Percentiles rank a stretch among this genome's conserved stretches.
Conservation (phyloP, 2,888 invertebrate species). For the Pomacea canaliculata region DNA sequence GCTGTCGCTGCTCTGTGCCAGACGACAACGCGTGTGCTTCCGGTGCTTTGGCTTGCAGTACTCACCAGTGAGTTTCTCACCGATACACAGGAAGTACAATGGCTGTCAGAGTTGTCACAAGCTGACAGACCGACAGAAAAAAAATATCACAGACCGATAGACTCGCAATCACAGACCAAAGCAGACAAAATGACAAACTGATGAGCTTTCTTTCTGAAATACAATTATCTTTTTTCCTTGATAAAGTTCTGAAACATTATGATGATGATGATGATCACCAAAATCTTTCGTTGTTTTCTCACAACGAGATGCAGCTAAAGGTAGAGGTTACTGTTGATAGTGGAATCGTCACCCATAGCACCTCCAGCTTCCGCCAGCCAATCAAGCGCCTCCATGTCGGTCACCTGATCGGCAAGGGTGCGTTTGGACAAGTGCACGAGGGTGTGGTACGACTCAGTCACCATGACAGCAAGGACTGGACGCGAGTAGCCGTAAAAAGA, state of each 20-base stretch:
- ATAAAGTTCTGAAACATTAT: too few species aligned
- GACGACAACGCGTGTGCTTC: background rate
- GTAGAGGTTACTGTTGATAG: slow-evolving; percentile 9
- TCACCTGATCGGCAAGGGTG: slow-evolving; percentile 42
- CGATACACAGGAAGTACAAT: too few species aligned
- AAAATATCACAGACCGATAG: too few species aligned
- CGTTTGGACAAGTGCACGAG: slow-evolving; percentile 44
- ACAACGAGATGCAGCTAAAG: background rate
- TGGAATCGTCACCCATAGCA: slow-evolving; percentile 5
- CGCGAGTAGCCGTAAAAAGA: slow-evolving; percentile 29
- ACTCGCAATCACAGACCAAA: too few species aligned
- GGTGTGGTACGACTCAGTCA: slow-evolving; percentile 23
- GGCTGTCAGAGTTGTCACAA: too few species aligned
- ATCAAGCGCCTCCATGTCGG: slow-evolving; percentile 31
- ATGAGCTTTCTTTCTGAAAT: too few species aligned
- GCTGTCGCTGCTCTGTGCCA: slow-evolving; percentile 2
- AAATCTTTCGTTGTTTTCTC: background rate
- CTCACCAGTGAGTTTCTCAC: too few species aligned
- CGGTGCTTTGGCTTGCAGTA: too few species aligned
- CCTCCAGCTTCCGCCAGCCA: background rate
- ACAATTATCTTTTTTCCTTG: too few species aligned
- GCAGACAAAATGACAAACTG: too few species aligned
- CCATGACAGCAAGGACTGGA: slow-evolving; percentile 19
- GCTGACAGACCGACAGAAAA: too few species aligned
- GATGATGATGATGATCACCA: too few species aligned